A percentile compares a stretch with the other conserved stretches of the same genome.
These are phyloP conservation scores for Caenorhabditis remanei DNA, from an alignment of 1,140 invertebrate genomes.

Conservation along the genomic window DNA sequence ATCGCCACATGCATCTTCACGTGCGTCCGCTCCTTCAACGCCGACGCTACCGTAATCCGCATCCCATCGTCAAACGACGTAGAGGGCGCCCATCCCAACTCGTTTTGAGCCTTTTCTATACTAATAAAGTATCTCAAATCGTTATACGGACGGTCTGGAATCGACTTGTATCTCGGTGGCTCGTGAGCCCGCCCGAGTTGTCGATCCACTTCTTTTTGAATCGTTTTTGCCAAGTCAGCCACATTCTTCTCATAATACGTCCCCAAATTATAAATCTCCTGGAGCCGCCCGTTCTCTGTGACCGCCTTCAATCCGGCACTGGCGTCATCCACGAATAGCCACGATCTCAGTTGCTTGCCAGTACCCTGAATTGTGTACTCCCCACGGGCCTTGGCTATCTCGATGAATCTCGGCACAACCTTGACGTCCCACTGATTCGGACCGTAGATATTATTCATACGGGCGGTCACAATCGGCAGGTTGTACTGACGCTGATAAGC, in stretches of 20 bases:
- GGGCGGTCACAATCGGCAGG: conserved; percentile 77
- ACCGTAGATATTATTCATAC: conserved; percentile 79
- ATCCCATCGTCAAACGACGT: conserved; percentile 77
- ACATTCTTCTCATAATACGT: conserved; percentile 77
- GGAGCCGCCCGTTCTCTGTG: conserved; percentile 74
- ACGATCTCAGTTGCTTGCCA: conserved; percentile 71
- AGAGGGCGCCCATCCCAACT: conserved; percentile 77
- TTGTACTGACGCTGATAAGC: conserved; percentile 68
- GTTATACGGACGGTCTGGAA: conserved; percentile 78
- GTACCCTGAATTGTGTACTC: conserved; percentile 78
- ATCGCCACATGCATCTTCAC: conserved; percentile 74
- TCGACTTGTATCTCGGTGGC: conserved; percentile 71
- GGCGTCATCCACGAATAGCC: conserved; percentile 78
- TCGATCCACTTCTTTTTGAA: conserved; percentile 69
- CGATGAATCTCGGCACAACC: conserved; percentile 78
- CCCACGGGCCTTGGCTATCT: conserved; percentile 72
- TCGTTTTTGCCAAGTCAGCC: conserved; percentile 69
- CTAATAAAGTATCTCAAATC: conserved; percentile 78
- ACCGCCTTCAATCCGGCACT: conserved; percentile 76
- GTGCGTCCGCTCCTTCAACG: conserved; percentile 64
- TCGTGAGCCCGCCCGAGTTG: conserved; percentile 66
- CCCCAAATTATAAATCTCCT: conserved; percentile 78
- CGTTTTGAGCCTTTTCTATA: conserved; percentile 74
- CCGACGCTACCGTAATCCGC: conserved; percentile 70
- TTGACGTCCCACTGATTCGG: conserved; percentile 79